A percentile compares a stretch with the other conserved stretches of the same genome.
Evolutionary conservation across 1,140 invertebrate species (phyloP).

Genomic region (Steinernema feltiae): DNA sequence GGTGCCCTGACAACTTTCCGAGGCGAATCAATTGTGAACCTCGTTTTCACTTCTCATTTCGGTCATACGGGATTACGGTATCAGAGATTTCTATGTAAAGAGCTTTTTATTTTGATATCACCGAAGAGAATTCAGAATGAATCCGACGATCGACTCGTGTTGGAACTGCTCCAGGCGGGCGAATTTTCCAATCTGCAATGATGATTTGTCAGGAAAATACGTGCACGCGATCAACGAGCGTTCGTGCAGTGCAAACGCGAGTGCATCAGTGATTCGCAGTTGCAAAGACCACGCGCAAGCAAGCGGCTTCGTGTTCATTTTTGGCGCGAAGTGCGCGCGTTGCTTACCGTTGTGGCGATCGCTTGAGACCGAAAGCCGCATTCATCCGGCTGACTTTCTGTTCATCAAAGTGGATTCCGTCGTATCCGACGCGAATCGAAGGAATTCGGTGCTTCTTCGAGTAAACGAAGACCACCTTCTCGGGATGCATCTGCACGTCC

Average conservation of each 20-base stretch:
- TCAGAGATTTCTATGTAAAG: neutral
- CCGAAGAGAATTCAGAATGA: neutral
- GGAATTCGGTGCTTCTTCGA: neutral
- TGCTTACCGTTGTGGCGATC: neutral
- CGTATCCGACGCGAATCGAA: neutral
- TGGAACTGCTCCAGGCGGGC: neutral
- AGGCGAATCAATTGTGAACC: neutral
- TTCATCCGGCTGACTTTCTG: too few species aligned
- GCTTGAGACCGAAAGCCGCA: too few species aligned
- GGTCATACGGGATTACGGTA: neutral
- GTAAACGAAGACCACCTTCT: neutral
- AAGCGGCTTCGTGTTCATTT: neutral
- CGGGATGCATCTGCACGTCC: neutral
- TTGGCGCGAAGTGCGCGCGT: neutral
- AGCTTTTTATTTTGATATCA: too few species aligned
- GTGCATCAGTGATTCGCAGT: neutral
- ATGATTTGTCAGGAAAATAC: neutral
- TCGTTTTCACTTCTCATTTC: too few species aligned
- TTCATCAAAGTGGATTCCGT: neutral
- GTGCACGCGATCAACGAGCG: neutral
- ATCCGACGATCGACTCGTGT: neutral
- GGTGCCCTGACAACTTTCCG: neutral
- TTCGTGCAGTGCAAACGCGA: neutral
- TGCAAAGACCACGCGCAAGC: neutral
- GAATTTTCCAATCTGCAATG: neutral